These are phyloP conservation scores for Acrossocheilus fasciatus DNA, from an alignment of 2,797 vertebrate genomes.

Conservation along the genomic window DNA sequence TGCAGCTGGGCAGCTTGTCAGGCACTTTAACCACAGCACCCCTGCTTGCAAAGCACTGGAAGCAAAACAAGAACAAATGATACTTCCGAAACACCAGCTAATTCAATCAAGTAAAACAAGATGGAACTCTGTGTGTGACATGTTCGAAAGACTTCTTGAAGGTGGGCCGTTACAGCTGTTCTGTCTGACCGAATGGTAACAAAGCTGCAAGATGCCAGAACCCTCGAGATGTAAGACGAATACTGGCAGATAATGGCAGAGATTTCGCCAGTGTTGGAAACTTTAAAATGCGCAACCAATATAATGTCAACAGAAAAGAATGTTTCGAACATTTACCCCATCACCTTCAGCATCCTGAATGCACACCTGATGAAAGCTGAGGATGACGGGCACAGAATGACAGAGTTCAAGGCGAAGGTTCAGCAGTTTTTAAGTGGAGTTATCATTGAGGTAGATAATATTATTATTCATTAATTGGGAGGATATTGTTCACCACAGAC, in stretches of 20 bases:
- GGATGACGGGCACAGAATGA: conserved; percentile 33
- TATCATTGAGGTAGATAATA: conserved; percentile 67
- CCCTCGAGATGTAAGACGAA: conserved; percentile 69
- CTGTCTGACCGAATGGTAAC: conserved; percentile 70
- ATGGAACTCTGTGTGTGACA: conserved; percentile 36
- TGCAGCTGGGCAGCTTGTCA: conserved; percentile 3
- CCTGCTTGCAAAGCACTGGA: conserved; percentile 29
- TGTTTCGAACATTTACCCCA: conserved; percentile 70
- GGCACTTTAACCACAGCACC: conserved; percentile 40
- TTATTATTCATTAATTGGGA: not conserved
- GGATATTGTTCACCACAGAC: conserved; percentile 49
- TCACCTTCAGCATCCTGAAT: conserved; percentile 74
- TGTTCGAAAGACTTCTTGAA: conserved; percentile 61
- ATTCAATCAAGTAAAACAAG: conserved; percentile 43
- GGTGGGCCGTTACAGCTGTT: conserved; percentile 67
- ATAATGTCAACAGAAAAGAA: conserved; percentile 58
- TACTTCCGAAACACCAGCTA: conserved; percentile 7
- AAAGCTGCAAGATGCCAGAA: conserved; percentile 64
- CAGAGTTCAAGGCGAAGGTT: conserved; percentile 70
- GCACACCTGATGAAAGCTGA: conserved; percentile 66
- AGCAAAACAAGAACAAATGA: conserved; percentile 29
- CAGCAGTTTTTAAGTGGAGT: conserved; percentile 65
- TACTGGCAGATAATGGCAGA: conserved; percentile 74
- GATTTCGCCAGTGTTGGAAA: conserved; percentile 68
- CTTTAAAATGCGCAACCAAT: conserved; percentile 73